phyloP scores from a whole-genome alignment of 2,888 invertebrate genomes.

The Drosophila emarginata region DNA sequence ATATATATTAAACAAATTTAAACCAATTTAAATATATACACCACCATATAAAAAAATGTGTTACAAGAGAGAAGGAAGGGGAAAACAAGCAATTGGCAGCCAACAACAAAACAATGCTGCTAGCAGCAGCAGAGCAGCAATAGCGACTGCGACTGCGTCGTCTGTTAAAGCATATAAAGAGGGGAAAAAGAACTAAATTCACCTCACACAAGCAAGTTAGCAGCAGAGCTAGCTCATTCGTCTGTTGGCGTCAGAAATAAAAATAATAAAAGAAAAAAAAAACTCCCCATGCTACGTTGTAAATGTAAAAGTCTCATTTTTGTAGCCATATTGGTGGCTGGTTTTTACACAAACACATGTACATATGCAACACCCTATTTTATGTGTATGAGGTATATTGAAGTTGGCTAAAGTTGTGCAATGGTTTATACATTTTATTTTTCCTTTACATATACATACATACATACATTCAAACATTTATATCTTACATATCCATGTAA shows the following conservation, averaged over 20 bases:
- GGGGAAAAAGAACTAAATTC: not conserved
- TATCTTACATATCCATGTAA: not conserved
- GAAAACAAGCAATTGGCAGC: slow-evolving; percentile 15
- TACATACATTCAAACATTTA: not conserved
- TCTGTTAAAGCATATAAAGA: slow-evolving; percentile 1
- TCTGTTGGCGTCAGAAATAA: slow-evolving; percentile 4
- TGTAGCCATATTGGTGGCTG: slow-evolving; percentile 27
- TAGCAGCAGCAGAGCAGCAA: slow-evolving; percentile 25
- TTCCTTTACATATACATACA: not conserved
- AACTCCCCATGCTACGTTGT: slow-evolving; percentile 47
- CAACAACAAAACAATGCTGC: slow-evolving; percentile 1
- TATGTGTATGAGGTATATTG: not conserved
- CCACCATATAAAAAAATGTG: not conserved
- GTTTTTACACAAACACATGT: slow-evolving; percentile 13
- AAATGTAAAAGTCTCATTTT: slow-evolving; percentile 41
- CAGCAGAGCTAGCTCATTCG: not conserved
- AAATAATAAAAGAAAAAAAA: slow-evolving; percentile 5
- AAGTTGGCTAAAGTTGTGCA: slow-evolving; percentile 34
- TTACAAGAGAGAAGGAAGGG: not conserved
- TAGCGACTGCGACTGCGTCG: slow-evolving; percentile 10
- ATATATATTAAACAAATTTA: not conserved
- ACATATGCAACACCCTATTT: slow-evolving; percentile 8
- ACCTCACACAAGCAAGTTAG: not conserved
- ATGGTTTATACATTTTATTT: slow-evolving; percentile 16
- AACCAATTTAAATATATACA: too few species aligned